Base-by-base conservation (phyloP, 2,888 invertebrate species). In the Strigamia crassipes region DNA sequence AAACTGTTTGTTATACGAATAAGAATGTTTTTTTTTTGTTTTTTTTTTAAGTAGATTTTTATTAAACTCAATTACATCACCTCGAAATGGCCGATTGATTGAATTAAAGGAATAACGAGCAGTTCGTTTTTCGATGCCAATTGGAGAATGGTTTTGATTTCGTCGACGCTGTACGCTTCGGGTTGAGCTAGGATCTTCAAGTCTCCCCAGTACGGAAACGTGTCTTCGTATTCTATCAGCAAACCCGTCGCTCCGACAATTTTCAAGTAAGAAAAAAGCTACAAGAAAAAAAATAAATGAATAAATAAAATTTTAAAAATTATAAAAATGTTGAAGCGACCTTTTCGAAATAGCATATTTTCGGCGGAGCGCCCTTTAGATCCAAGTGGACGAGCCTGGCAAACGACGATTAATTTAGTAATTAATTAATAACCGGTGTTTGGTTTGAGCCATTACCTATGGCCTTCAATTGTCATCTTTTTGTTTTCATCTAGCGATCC, bases 341-440 rank as follows among this genome's bases (percentile, higher is more conserved):
- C 78, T 51, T 38, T 81, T 89, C 87, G 82, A 92, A 90, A 85
- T 93, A 93, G 0, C 87, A 86, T 1, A 94, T 85, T 85, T 91
- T 92, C 0, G 93, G 93, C 0, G 95, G 94, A 0, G 94, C 93
- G 9, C 95, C 95, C 87, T 96, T 96, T 21, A 96, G 87, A 88
- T 96, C 96, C 31, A 96, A 87, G 88, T 96, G 96, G 1, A 96
- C 93, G 34, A 95, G 90, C 83, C 92, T 81, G 8, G 42, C 2
- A 2, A 46, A 13, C 10, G 10, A 46, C 3, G 10, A 51, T n/a
- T n/a, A n/a, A 15, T n/a, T 15, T n/a, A 51, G 18, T 46, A 18
- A 6, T 51, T 13, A 51, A 77, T 13, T 23, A 77, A 77, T 6
- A 13, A 23, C 13, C 41, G 3, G 34, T 79, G 0, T 79, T 15